phyloP scores from a whole-genome alignment of 2,888 invertebrate genomes.

The Torymus auratus region DNA sequence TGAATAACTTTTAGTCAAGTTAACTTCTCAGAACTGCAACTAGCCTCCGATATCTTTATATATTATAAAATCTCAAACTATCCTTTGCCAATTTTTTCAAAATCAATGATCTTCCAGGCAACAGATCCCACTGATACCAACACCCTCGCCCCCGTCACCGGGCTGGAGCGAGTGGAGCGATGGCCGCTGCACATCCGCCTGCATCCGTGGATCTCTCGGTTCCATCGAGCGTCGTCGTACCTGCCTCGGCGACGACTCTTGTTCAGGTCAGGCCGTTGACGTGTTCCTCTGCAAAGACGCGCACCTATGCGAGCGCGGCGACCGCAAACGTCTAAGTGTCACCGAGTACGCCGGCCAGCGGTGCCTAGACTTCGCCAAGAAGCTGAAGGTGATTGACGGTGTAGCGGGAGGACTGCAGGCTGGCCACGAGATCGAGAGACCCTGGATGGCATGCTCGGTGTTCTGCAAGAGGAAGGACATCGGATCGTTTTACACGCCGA shows the following conservation, averaged over 20 bases:
- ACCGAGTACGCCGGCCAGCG: conserved; percentile 81
- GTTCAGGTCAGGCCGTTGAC: conserved; percentile 73
- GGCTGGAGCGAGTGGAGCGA: conserved; percentile 80
- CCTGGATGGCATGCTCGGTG: conserved; percentile 89
- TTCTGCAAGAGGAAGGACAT: conserved; percentile 84
- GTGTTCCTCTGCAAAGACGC: conserved; percentile 81
- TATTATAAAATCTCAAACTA: too few relatives aligned
- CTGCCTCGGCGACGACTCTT: conserved; percentile 76
- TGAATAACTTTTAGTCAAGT: too few relatives aligned
- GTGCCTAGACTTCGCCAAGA: conserved; percentile 82
- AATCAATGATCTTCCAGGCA: too few relatives aligned
- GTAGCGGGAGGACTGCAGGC: conserved; percentile 85
- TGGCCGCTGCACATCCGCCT: conserved; percentile 78
- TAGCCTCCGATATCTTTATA: too few relatives aligned
- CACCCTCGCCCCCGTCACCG: conserved; percentile 8
- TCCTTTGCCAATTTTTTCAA: too few relatives aligned
- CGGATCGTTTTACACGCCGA: conserved; percentile 85
- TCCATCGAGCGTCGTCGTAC: conserved; percentile 79
- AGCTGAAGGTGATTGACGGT: conserved; percentile 78
- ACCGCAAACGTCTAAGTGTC: conserved; percentile 62
- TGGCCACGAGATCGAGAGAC: conserved; percentile 84
- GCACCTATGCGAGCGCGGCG: conserved; percentile 66
- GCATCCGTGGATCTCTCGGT: conserved; percentile 82
- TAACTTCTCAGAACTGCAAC: too few relatives aligned
- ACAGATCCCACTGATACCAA: too few relatives aligned